A percentile compares a stretch with the other conserved stretches of the same genome.
Evolutionary conservation across 2,888 invertebrate genomes (phyloP).

Genomic region (Cosmopolites sordidus): DNA sequence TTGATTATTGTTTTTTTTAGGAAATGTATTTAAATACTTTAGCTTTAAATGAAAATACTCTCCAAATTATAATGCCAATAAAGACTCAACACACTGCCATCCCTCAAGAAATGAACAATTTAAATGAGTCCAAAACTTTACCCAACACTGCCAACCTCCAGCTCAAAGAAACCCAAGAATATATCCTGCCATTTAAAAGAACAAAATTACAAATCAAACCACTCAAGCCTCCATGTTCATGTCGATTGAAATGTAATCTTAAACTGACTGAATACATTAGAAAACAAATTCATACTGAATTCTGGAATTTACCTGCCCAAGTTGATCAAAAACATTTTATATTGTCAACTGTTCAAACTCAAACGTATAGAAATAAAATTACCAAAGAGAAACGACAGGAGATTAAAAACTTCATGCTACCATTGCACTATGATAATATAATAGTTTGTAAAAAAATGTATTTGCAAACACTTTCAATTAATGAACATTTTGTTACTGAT

Average conservation of each 20-base stretch:
- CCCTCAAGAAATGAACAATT: not conserved
- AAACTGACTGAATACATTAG: constrained; percentile 21
- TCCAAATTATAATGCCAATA: constrained; percentile 15
- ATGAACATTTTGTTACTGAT: constrained; percentile 15
- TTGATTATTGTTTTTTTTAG: no score
- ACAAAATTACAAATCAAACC: constrained; percentile 11
- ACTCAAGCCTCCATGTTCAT: constrained; percentile 18
- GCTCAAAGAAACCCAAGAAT: constrained; percentile 17
- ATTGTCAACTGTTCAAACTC: constrained; percentile 14
- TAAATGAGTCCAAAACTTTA: not conserved
- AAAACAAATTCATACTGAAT: constrained; percentile 21
- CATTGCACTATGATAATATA: constrained; percentile 15
- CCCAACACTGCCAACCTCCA: not conserved
- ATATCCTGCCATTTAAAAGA: constrained; percentile 3
- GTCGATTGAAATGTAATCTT: constrained; percentile 8
- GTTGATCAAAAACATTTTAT: constrained; percentile 23
- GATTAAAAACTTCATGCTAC: constrained; percentile 17
- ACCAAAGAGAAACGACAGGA: constrained; percentile 15
- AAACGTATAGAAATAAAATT: constrained; percentile 9
- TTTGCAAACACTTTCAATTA: constrained; percentile 16
- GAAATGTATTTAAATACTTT: constrained; percentile 23
- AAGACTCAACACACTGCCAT: not conserved
- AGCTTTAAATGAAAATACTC: constrained; percentile 13
- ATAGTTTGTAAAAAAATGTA: constrained; percentile 24
- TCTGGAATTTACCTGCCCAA: constrained; percentile 20